Evolutionary conservation across 2,797 vertebrate species (phyloP).

Genomic region (Danio choprae): DNA sequence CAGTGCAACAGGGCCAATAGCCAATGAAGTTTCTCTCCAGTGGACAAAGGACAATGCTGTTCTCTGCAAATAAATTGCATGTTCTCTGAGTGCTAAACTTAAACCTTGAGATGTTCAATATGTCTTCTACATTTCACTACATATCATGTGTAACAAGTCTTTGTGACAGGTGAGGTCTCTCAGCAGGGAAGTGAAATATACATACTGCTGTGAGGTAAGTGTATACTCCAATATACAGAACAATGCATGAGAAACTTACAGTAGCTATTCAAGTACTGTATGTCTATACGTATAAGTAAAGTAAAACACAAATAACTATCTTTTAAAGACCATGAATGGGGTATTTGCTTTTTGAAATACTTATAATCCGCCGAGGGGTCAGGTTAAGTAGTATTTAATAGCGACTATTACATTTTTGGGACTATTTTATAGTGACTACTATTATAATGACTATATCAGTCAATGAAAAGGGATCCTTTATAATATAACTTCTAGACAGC

Average conservation of each 20-base stretch:
- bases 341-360: not conserved
- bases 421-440: too few species aligned
- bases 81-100: constrained; percentile 43
- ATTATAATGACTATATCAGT: too few species aligned
- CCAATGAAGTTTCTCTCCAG: not conserved
- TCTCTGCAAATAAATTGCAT: constrained; percentile 3
- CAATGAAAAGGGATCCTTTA: not conserved
- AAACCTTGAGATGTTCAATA: constrained; percentile 4
- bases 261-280: too few species aligned
- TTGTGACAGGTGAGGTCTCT: constrained; percentile 2
- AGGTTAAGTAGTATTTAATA: too few species aligned
- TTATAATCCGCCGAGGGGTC: not conserved
- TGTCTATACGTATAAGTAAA: too few species aligned
- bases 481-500: not conserved
- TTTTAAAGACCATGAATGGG: not conserved
- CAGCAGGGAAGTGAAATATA: not conserved
- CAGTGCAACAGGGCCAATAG: not conserved
- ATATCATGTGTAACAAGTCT: not conserved
- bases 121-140: constrained; percentile 4
- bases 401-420: too few species aligned
- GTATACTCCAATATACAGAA: not conserved
- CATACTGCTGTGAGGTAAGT: not conserved
- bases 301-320: not conserved
- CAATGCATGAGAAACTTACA: not conserved
- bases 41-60: not conserved